Conservation (phyloP, 2,113 vertebrate genomes). For the Hiodon tergisus region DNA sequence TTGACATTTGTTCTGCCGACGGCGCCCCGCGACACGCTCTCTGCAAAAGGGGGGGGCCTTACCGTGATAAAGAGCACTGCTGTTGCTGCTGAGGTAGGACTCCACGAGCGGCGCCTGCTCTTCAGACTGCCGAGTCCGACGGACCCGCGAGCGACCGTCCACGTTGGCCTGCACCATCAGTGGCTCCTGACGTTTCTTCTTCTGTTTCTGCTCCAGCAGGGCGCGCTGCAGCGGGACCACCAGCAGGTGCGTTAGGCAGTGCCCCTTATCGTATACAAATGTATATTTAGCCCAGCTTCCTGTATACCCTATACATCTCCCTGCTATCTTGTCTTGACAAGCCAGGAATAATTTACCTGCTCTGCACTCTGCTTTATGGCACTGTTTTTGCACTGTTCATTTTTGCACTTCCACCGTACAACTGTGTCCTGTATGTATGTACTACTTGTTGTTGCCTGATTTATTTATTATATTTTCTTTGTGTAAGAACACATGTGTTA, state of each 20-base stretch:
- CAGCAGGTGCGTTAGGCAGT: neutral
- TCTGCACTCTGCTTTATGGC: too few species aligned
- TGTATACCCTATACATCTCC: neutral
- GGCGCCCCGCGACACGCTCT: too few species aligned
- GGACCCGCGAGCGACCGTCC: constrained; percentile 78
- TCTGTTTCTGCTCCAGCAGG: constrained; percentile 93
- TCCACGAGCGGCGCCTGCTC: constrained; percentile 95
- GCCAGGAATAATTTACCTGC: too few species aligned
- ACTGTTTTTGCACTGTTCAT: neutral
- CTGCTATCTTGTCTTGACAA: neutral
- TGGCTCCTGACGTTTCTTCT: constrained; percentile 95
- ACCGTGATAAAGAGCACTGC: constrained; percentile 94
- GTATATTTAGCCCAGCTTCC: neutral
- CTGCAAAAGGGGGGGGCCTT: constrained; percentile 12
- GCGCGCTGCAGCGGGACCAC: constrained; percentile 66
- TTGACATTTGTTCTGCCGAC: too few species aligned
- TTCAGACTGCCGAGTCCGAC: constrained; percentile 83
- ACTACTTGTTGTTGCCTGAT: neutral
- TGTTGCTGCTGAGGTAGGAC: constrained; percentile 92
- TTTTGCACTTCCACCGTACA: neutral
- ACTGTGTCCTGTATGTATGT: too few species aligned
- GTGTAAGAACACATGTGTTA: neutral
- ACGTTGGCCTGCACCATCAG: constrained; percentile 96
- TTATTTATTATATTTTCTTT: neutral
- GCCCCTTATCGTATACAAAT: too few species aligned